Conservation (phyloP, 2,888 invertebrate species). For the Platypus cylindrus region DNA sequence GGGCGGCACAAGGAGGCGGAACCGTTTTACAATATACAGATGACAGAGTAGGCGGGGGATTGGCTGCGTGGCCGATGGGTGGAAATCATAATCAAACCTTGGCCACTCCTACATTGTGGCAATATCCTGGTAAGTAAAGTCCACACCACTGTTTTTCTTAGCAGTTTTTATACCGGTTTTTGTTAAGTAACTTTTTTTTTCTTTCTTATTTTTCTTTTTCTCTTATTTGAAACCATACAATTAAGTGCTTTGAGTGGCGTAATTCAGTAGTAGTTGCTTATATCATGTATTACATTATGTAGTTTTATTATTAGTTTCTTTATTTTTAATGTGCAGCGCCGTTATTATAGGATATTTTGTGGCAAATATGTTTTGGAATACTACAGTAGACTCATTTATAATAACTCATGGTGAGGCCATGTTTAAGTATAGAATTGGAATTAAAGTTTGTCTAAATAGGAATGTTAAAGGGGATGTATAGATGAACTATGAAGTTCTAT, state of each 20-base stretch:
- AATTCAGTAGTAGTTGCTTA: slow-evolving; percentile 15
- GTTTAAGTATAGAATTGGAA: too few relatives aligned
- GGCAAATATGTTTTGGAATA: slow-evolving; percentile 13
- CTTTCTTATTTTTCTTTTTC: too few relatives aligned
- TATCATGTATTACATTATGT: too few relatives aligned
- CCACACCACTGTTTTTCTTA: slow-evolving; percentile 14
- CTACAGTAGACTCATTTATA: slow-evolving; percentile 12
- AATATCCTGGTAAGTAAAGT: slow-evolving; percentile 57
- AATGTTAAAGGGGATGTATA: too few relatives aligned
- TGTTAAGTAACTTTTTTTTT: slow-evolving; percentile 20
- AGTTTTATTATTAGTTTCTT: slow-evolving; percentile 4
- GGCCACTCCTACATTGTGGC: slow-evolving; percentile 63
- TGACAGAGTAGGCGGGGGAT: slow-evolving; percentile 44
- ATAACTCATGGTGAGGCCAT: slow-evolving; percentile 12
- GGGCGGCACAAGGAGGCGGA: slow-evolving; percentile 43
- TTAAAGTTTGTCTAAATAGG: too few relatives aligned
- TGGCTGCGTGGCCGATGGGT: slow-evolving; percentile 40
- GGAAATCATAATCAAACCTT: slow-evolving; percentile 42
- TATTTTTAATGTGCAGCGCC: too few relatives aligned
- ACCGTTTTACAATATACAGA: slow-evolving; percentile 53
- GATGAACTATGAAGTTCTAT: too few relatives aligned
- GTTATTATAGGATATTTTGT: slow-evolving; percentile 1
- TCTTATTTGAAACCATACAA: slow-evolving; percentile 16
- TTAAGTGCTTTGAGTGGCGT: slow-evolving; percentile 14
- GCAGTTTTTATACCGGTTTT: slow-evolving; percentile 23